A percentile compares a stretch with the other conserved stretches of the same genome.
Conservation (phyloP, 2,797 vertebrate genomes). For the Merluccius polli region DNA sequence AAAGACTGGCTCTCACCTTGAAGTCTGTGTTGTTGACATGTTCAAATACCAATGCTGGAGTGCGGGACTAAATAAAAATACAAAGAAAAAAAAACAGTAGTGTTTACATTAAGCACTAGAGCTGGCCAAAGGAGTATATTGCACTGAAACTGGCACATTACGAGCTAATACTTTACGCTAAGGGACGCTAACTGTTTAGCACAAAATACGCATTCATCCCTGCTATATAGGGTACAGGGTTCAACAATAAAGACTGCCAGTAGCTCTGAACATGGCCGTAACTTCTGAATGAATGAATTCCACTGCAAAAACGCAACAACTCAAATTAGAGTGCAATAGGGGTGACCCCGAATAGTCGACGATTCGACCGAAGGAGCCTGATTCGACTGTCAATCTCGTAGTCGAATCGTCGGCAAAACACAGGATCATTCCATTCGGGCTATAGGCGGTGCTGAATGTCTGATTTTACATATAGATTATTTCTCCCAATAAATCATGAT, state of each 20-base stretch:
- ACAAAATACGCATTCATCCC: conserved; percentile 9
- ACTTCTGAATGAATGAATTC: background rate
- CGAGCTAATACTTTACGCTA: background rate
- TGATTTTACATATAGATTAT: too few relatives aligned
- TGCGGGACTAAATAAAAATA: conserved; percentile 71
- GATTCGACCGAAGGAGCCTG: too few relatives aligned
- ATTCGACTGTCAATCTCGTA: too few relatives aligned
- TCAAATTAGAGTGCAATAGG: too few relatives aligned
- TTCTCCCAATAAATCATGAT: too few relatives aligned
- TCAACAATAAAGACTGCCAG: conserved; percentile 1
- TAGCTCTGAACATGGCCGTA: background rate
- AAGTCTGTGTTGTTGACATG: conserved; percentile 80
- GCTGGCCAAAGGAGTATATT: background rate
- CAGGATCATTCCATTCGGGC: too few relatives aligned
- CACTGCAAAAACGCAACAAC: background rate
- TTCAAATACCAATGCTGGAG: conserved; percentile 76
- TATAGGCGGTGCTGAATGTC: too few relatives aligned
- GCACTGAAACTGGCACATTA: background rate
- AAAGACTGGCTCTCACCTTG: conserved; percentile 65
- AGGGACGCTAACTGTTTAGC: background rate
- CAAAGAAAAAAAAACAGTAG: background rate
- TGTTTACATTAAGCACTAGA: background rate
- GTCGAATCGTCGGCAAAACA: too few relatives aligned
- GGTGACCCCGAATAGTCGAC: too few relatives aligned
- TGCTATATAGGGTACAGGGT: conserved; percentile 8